Conservation (phyloP, 2,888 invertebrate species). For the Tinea semifulvella region DNA sequence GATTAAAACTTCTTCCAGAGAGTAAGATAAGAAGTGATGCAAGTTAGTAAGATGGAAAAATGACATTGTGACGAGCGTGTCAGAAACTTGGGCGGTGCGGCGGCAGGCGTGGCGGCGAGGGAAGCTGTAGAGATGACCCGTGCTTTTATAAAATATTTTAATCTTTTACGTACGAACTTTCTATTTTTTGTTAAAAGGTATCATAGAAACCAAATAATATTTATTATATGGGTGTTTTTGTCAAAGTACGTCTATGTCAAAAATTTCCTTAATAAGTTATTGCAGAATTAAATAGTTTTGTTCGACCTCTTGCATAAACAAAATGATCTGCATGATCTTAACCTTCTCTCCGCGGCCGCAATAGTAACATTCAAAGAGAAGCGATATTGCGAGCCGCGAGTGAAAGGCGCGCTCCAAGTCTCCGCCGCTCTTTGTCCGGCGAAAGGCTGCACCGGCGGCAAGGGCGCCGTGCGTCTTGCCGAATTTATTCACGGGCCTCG, state of each 20-base stretch:
- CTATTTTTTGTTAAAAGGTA: too few species aligned
- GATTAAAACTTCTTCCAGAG: too few species aligned
- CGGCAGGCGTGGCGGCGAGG: background rate
- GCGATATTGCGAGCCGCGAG: constrained; percentile 7
- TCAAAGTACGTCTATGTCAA: too few species aligned
- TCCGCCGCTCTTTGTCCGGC: constrained; percentile 11
- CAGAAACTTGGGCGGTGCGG: background rate
- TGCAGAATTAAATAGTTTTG: too few species aligned
- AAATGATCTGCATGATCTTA: constrained; percentile 1
- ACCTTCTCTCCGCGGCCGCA: background rate
- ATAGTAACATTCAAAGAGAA: constrained; percentile 2
- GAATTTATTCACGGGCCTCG: constrained; percentile 63
- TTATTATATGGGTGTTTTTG: too few species aligned
- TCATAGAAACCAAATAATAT: too few species aligned
- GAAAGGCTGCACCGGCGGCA: constrained; percentile 14
- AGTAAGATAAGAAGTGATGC: background rate
- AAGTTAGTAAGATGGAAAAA: background rate
- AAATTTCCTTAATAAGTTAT: too few species aligned
- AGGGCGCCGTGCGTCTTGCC: constrained; percentile 62
- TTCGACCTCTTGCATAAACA: constrained; percentile 1
- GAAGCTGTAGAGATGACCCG: background rate
- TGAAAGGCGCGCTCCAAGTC: constrained; percentile 8
- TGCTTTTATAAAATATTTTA: too few species aligned
- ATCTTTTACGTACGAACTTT: too few species aligned
- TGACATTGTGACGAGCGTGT: background rate